A percentile compares a stretch with the other conserved stretches of the same genome.
Conservation (phyloP, 2,888 invertebrate species). For the Sarcophaga caerulescens region DNA sequence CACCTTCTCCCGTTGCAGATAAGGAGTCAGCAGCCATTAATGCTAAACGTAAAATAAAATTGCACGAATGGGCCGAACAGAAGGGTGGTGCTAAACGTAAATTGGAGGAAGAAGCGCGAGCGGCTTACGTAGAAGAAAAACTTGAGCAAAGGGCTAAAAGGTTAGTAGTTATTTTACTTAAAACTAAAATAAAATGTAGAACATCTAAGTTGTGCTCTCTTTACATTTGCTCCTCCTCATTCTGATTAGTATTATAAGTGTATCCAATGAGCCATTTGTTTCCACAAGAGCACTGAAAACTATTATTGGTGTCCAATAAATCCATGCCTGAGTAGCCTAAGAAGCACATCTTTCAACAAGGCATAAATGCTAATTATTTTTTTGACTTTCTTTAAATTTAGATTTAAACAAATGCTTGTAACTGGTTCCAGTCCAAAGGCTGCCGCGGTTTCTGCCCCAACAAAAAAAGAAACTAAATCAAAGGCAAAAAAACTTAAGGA, state of each 20-base stretch:
- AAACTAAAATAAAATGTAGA: not conserved
- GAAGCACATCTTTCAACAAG: not conserved
- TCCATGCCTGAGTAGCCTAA: not conserved
- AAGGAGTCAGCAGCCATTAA: conserved; percentile 43
- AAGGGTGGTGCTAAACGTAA: conserved; percentile 86
- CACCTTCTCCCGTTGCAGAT: conserved; percentile 38
- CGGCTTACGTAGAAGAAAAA: conserved; percentile 83
- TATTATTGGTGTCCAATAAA: too few species aligned
- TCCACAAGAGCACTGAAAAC: too few species aligned
- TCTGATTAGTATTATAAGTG: too few species aligned
- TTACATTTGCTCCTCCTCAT: too few species aligned
- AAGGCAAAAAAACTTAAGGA: conserved; percentile 42
- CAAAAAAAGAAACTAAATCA: conserved; percentile 39
- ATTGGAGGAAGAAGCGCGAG: conserved; percentile 83
- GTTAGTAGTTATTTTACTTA: conserved; percentile 63
- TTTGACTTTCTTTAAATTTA: conserved; percentile 50
- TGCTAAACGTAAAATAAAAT: conserved; percentile 82
- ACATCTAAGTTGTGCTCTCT: too few species aligned
- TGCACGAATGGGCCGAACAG: conserved; percentile 85
- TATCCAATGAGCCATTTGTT: too few species aligned
- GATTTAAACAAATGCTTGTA: conserved; percentile 78
- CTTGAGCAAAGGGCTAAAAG: conserved; percentile 84
- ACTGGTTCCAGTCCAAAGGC: conserved; percentile 63
- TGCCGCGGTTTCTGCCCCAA: not conserved
- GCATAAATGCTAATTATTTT: not conserved